Conservation (phyloP, 2,797 vertebrate genomes). For the Rhabdomys pumilio region DNA sequence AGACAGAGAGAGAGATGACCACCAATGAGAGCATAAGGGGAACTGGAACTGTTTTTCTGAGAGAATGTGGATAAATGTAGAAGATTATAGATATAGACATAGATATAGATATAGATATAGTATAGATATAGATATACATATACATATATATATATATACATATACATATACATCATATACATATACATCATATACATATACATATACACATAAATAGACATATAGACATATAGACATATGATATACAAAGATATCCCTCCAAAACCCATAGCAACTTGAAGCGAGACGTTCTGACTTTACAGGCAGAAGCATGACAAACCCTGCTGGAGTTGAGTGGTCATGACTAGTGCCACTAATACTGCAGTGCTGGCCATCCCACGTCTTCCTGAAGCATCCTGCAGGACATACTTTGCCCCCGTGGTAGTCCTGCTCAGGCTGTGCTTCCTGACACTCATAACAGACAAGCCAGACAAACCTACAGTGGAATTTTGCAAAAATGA, state of each 20-base stretch:
- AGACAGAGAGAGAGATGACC: too few relatives aligned
- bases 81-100: background rate
- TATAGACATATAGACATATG: background rate
- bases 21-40: background rate
- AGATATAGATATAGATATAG: too few relatives aligned
- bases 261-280: background rate
- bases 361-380: fast-evolving
- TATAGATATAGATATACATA: too few relatives aligned
- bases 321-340: background rate
- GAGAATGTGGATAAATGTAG: background rate
- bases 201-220: too few relatives aligned
- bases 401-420: background rate
- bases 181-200: too few relatives aligned
- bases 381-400: fast-evolving
- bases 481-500: background rate
- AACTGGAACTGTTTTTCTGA: background rate
- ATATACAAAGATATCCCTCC: too few relatives aligned
- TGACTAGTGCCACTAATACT: fast-evolving
- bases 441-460: background rate
- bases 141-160: too few relatives aligned
- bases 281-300: background rate
- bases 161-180: too few relatives aligned
- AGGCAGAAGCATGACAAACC: background rate
- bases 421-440: background rate
- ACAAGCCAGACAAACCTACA: background rate